Evolutionary conservation across 2,888 invertebrate species (phyloP).

Genomic region (Ophioninae sp.): DNA sequence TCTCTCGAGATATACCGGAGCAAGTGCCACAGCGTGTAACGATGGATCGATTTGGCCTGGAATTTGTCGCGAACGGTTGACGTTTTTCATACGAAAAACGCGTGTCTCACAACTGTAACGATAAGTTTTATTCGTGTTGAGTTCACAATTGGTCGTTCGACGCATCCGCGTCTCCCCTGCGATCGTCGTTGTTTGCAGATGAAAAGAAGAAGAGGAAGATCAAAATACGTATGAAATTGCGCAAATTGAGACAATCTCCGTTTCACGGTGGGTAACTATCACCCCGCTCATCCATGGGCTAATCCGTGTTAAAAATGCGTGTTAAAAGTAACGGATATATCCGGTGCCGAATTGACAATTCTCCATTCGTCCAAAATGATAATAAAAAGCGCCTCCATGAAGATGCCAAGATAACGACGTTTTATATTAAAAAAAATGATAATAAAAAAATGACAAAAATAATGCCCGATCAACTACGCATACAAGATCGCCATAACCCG

Average conservation of each 20-base stretch:
- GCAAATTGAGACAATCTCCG: slow-evolving; percentile 18
- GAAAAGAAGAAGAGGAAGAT: slow-evolving; percentile 6
- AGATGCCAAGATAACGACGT: not conserved
- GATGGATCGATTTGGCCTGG: not conserved
- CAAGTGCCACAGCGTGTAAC: not conserved
- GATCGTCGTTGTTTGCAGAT: slow-evolving; percentile 30
- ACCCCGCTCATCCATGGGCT: not conserved
- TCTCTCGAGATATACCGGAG: not conserved
- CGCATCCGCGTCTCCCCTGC: slow-evolving; percentile 32
- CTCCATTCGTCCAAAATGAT: not conserved
- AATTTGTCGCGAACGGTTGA: not conserved
- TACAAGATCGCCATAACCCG: no score
- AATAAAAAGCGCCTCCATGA: not conserved
- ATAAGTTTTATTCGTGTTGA: slow-evolving; percentile 23
- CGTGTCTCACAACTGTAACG: slow-evolving; percentile 1
- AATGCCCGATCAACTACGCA: no score
- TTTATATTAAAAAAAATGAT: not conserved
- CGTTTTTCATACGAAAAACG: slow-evolving; percentile 1
- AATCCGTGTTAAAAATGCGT: not conserved
- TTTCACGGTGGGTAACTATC: not conserved
- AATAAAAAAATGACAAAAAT: not conserved
- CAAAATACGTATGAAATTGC: slow-evolving; percentile 1
- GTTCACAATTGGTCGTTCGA: slow-evolving; percentile 53
- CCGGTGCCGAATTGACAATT: not conserved
- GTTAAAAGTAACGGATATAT: not conserved